Evolutionary conservation across 2,888 invertebrate species (phyloP), one percentile per base, ranked within the genome.

Genomic region (Polietes domitor): DNA sequence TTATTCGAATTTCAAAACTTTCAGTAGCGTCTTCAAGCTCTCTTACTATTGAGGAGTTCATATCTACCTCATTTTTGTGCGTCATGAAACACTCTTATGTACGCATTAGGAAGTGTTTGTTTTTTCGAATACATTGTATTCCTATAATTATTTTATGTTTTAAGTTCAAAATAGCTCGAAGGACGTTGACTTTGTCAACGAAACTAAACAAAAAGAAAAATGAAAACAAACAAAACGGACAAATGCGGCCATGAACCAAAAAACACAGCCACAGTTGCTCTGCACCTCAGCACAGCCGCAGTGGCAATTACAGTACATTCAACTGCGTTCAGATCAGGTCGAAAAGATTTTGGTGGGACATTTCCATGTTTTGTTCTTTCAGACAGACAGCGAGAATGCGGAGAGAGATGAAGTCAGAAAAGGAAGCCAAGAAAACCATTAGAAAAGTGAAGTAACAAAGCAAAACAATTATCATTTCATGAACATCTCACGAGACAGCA

Each of bases 231-330:
- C n/a, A n/a, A n/a, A n/a, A n/a, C 2, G n/a, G 9, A 32, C n/a
- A n/a, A 74, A 61, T 61, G 28, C 37, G 76, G 41, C 75, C 70
- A 61, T 19, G 12, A 6, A 70, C 21, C 21, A 43, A 37, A 12
- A 32, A 47, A 32, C n/a, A 21, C 47, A 15, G 28, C 28, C 17
- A 41, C 15, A 32, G 9, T n/a, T n/a, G 32, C n/a, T 47, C 21
- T 6, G 47, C n/a, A n/a, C n/a, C 47, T n/a, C n/a, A 12, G 1
- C 47, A n/a, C 1, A 47, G 3, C 15, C 15, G n/a, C 47, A n/a
- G n/a, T 15, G 47, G 79, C 71, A 82, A 82, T 83, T 80, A 80
- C 47, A 73, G 83, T 80, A 70, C 83, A 73, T 80, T 83, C 79
- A 83, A 83, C 82, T 74, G 24, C 10, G 50, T 28, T 41, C 55